These are phyloP conservation scores for Bugula neritina DNA, from an alignment of 2,888 invertebrate genomes.

Conservation along the genomic window DNA sequence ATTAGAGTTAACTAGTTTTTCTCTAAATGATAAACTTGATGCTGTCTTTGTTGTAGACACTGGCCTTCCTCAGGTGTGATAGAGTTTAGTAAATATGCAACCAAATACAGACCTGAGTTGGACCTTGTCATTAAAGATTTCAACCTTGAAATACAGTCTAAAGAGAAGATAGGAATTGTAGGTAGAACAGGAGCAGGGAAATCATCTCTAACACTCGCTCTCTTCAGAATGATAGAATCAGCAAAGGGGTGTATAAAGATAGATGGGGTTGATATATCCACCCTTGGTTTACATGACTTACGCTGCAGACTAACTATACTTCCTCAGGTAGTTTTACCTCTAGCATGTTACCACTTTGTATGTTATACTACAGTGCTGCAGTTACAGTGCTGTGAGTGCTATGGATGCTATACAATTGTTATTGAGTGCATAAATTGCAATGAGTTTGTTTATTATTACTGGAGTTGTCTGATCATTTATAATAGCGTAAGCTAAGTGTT, in stretches of 20 bases:
- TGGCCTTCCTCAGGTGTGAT: slow-evolving; percentile 48
- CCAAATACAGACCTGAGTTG: slow-evolving; percentile 45
- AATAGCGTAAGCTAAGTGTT: no score
- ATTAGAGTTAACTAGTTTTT: no score
- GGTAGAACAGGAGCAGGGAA: slow-evolving; percentile 46
- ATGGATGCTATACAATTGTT: no score
- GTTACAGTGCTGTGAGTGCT: no score
- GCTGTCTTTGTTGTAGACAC: no score
- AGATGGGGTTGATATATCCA: slow-evolving; percentile 40
- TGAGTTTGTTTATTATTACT: no score
- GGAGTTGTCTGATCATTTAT: no score
- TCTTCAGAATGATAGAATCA: slow-evolving; percentile 45
- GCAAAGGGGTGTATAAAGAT: slow-evolving; percentile 41
- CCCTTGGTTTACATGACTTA: slow-evolving; percentile 48
- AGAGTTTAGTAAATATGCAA: slow-evolving; percentile 41
- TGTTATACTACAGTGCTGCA: no score
- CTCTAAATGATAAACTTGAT: no score
- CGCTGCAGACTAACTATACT: slow-evolving; percentile 51
- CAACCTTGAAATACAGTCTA: slow-evolving; percentile 38
- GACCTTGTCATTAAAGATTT: slow-evolving; percentile 47
- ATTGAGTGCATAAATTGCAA: no score
- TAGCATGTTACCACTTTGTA: no score
- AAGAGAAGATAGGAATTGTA: slow-evolving; percentile 44
- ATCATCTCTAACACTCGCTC: slow-evolving; percentile 42
- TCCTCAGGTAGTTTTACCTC: no score